Conservation (phyloP, 92 coral and sea anemone genomes). For the Parazoanthus swiftii region DNA sequence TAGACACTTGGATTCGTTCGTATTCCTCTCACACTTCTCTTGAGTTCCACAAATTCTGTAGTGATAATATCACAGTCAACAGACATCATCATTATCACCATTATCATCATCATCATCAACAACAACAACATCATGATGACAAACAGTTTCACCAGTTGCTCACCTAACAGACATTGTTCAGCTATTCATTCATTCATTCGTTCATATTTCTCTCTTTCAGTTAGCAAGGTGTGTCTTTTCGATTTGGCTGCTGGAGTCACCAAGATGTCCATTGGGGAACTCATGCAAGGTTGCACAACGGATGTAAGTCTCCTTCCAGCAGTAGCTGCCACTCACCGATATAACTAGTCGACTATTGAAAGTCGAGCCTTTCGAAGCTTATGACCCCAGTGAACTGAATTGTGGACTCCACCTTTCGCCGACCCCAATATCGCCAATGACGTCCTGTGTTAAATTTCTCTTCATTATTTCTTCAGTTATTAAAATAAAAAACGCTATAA, state of each 20-base stretch:
- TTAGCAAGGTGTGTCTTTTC: conserved; percentile 75
- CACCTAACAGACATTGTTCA: not conserved
- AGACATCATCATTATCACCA: too few species aligned
- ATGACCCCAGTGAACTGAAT: too few species aligned
- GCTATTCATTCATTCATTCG: not conserved
- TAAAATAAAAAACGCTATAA: not conserved
- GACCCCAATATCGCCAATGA: not conserved
- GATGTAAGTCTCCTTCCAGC: conserved; percentile 61
- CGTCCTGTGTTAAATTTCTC: not conserved
- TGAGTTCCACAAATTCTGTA: too few species aligned
- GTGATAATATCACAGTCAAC: too few species aligned
- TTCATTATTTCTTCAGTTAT: not conserved
- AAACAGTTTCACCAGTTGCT: not conserved
- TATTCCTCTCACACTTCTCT: too few species aligned
- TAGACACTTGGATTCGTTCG: too few species aligned
- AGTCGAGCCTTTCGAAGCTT: too few species aligned
- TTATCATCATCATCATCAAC: too few species aligned
- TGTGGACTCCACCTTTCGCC: not conserved
- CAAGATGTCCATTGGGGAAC: conserved; percentile 85
- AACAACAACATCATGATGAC: too few species aligned
- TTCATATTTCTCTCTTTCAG: conserved; percentile 35
- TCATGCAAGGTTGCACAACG: conserved; percentile 79
- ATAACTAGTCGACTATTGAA: too few species aligned
- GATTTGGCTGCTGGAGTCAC: conserved; percentile 88
- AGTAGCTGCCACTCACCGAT: too few species aligned